phyloP scores from a whole-genome alignment of 2,888 invertebrate species.

The Harmothoe impar region DNA sequence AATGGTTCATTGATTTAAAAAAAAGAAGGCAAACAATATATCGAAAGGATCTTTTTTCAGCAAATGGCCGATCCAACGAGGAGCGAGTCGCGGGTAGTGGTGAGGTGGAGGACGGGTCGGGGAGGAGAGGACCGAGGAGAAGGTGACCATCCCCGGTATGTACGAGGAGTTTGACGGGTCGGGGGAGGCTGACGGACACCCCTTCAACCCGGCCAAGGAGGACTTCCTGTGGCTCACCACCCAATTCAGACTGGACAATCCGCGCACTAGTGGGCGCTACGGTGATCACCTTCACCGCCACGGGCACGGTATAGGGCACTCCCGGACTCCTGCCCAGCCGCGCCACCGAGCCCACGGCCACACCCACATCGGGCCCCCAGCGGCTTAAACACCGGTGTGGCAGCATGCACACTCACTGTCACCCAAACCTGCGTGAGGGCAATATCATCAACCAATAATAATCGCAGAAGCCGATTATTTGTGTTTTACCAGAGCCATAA shows the following conservation, averaged over 20 bases:
- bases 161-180: slow-evolving; percentile 47
- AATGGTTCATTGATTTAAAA: neutral
- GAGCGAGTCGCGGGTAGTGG: slow-evolving; percentile 28
- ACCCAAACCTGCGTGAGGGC: neutral
- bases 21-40: neutral
- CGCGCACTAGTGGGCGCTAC: neutral
- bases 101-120: slow-evolving; percentile 5
- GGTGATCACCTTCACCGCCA: slow-evolving; percentile 40
- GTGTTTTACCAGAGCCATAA: neutral
- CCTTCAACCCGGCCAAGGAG: slow-evolving; percentile 46
- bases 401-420: neutral
- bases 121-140: neutral
- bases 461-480: neutral
- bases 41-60: no score
- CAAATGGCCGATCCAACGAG: slow-evolving; percentile 32
- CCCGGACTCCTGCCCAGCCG: neutral
- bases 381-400: neutral
- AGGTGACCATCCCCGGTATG: neutral
- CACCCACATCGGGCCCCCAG: neutral
- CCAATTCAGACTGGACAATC: slow-evolving; percentile 49
- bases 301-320: neutral
- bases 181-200: slow-evolving; percentile 23
- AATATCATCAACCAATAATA: neutral
- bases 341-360: neutral
- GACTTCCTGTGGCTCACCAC: slow-evolving; percentile 55